Percentiles rank a stretch among this genome's conserved stretches.
phyloP scores from a whole-genome alignment of 2,113 vertebrate species.

The Ardeotis arabs region DNA sequence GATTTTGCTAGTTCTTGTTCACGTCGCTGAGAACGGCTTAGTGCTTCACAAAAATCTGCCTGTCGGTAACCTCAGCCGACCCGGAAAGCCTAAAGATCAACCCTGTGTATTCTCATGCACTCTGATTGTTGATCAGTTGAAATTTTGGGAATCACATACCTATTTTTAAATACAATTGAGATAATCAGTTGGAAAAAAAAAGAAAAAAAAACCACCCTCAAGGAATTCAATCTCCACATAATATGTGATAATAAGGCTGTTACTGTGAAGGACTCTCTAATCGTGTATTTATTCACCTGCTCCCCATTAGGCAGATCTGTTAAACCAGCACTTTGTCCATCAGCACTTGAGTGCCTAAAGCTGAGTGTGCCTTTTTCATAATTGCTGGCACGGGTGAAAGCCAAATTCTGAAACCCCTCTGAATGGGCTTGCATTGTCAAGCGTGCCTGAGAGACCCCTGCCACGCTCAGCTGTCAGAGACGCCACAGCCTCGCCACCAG shows the following conservation, averaged over 20 bases:
- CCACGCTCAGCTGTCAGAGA: slow-evolving; percentile 5
- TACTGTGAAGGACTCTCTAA: slow-evolving; percentile 61
- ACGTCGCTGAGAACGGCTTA: neutral
- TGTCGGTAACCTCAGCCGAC: slow-evolving; percentile 27
- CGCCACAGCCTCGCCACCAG: neutral
- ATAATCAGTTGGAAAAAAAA: neutral
- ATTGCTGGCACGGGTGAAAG: slow-evolving; percentile 71
- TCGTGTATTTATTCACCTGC: slow-evolving; percentile 78
- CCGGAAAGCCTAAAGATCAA: neutral
- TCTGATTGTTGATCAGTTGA: neutral
- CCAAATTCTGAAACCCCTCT: slow-evolving; percentile 51
- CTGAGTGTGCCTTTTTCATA: slow-evolving; percentile 74
- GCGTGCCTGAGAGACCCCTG: neutral
- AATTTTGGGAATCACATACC: neutral
- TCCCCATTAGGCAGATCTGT: slow-evolving; percentile 74
- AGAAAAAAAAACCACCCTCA: neutral
- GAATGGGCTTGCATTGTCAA: slow-evolving; percentile 12
- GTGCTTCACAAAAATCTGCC: neutral
- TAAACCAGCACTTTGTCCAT: slow-evolving; percentile 76
- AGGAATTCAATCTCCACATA: slow-evolving; percentile 37
- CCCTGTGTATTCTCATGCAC: neutral
- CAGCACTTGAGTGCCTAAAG: slow-evolving; percentile 73
- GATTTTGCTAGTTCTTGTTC: neutral
- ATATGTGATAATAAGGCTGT: slow-evolving; percentile 67
- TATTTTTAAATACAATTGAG: slow-evolving; percentile 9